Evolutionary conservation across 2,888 invertebrate genomes (phyloP), one percentile per base, ranked within the genome.

Genomic region (Anticlea derivata): DNA sequence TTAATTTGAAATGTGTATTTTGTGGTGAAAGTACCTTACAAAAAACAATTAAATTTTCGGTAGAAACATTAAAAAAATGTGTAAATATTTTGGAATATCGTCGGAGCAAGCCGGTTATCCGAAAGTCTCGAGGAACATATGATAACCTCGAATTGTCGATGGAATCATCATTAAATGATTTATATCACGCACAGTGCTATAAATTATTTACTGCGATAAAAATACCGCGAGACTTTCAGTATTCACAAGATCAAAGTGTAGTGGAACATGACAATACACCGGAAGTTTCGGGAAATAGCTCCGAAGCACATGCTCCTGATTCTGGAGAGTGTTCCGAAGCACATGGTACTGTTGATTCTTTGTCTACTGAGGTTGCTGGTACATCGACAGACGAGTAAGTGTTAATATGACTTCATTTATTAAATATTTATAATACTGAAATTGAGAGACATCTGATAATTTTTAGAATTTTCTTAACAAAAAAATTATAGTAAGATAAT

Each of bases 121-220:
- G 61, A 57, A 63, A 55, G 17, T 61, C 58, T 26, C 54, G 53
- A 52, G 34, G 31, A 58, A 58, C 49, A 27, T 50, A 57, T 8
- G 55, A 60, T 51, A 58, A 58, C 33, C 53, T 61, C 23, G 55
- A 58, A 58, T 11, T 62, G 37, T 55, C 56, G 45, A 56, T 55
- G 11, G 59, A 65, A 58, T 54, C 58, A 8, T 65, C 55, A 52
- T 45, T 58, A 58, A 57, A 60, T 56, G 41, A 59, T 35, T 20
- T 50, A 47, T 62, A 61, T 55, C 61, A 62, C 54, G 61, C 62
- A 49, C 60, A 60, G 50, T 61, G 59, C 46, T 60, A 59, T 54
- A 61, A 60, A 58, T 61, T 58, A 17, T 17, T 17, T 4, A 17
- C 17, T 3, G 17, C 17, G 2, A 17, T 17, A 17, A 17, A 17